Percentiles rank a stretch among this genome's conserved stretches.
Conservation (phyloP, 2,797 vertebrate species). For the Galagoides demidoff region DNA sequence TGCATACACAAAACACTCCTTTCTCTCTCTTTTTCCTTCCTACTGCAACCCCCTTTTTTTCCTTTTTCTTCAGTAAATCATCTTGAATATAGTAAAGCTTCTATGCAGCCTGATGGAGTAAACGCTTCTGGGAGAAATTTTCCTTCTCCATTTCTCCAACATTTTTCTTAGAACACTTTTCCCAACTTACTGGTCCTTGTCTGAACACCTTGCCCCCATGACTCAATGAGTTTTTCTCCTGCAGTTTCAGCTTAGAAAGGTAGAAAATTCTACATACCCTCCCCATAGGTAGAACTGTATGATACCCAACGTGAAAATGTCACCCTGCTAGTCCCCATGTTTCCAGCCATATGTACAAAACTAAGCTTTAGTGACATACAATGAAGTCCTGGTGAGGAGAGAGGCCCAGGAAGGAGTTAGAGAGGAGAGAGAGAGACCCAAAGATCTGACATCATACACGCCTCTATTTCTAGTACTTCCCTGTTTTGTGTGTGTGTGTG, state of each 20-base stretch:
- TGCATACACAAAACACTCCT: background rate
- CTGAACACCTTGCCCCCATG: background rate
- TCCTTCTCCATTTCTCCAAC: background rate
- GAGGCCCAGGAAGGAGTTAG: background rate
- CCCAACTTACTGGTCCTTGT: background rate
- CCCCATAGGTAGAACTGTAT: background rate
- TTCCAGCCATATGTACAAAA: background rate
- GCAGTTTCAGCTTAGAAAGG: background rate
- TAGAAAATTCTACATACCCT: background rate
- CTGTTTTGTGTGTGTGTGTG: no score
- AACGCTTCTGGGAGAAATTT: background rate
- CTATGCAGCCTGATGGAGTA: background rate
- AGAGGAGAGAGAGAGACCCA: fast-evolving
- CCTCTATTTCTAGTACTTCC: background rate
- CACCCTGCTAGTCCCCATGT: background rate
- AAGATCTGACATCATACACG: background rate
- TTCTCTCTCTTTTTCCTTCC: background rate
- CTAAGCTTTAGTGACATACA: background rate
- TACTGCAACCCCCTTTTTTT: background rate
- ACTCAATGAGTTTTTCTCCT: background rate
- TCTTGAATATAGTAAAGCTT: background rate
- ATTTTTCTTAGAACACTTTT: background rate
- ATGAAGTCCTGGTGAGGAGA: background rate
- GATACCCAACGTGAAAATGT: background rate
- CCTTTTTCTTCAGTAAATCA: background rate